Conservation (phyloP, 2,797 vertebrate species). For the Gymnopithys bicolor region DNA sequence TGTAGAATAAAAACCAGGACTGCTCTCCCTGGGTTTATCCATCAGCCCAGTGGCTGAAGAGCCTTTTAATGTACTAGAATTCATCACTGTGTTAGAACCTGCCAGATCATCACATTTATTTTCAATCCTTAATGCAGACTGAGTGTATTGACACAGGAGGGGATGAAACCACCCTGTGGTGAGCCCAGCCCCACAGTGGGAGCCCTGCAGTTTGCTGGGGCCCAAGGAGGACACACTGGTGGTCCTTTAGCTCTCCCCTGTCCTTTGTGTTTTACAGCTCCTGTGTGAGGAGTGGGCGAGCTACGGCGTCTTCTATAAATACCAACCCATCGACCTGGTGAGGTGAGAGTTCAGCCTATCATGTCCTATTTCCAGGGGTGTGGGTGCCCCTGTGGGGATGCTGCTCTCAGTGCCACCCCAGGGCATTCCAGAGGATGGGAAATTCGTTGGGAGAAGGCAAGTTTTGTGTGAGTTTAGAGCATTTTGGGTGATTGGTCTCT, state of each 20-base stretch:
- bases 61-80: neutral
- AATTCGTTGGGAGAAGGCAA: neutral
- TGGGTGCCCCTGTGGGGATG: neutral
- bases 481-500: no score
- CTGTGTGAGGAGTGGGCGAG: constrained; percentile 95
- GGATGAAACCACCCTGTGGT: neutral
- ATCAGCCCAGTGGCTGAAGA: neutral
- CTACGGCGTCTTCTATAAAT: constrained; percentile 96
- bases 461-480: neutral
- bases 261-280: constrained; percentile 79
- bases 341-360: constrained; percentile 79
- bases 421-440: neutral
- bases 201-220: neutral
- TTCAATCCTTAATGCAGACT: neutral
- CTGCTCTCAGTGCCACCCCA: neutral
- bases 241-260: neutral
- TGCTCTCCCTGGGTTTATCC: neutral
- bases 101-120: neutral
- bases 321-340: constrained; percentile 94
- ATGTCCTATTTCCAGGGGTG: neutral
- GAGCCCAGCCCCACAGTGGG: accelerated
- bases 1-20: neutral
- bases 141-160: neutral
- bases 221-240: neutral
- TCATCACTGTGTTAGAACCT: neutral